Evolutionary conservation across 2,797 vertebrate genomes (phyloP).

Genomic region (Mormyrops attenuatus): DNA sequence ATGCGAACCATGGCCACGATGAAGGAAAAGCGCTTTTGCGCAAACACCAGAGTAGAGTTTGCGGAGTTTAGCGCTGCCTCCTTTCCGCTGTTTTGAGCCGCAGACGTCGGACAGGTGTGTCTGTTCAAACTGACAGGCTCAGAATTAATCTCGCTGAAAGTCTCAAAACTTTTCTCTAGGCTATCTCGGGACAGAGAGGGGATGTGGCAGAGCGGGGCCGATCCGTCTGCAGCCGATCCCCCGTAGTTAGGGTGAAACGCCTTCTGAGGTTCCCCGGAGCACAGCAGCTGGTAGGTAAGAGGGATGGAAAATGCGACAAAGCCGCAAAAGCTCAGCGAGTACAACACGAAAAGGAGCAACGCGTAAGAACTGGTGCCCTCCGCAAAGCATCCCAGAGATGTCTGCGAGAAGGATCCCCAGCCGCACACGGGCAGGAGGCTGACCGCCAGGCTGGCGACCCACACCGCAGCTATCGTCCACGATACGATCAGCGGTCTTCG

Average conservation of each 20-base stretch:
- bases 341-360: slow-evolving; percentile 70
- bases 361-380: slow-evolving; percentile 69
- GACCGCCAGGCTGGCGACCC: slow-evolving; percentile 74
- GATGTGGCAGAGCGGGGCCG: slow-evolving; percentile 54
- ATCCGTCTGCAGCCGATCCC: slow-evolving; percentile 51
- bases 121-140: slow-evolving; percentile 46
- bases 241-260: slow-evolving; percentile 54
- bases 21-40: slow-evolving; percentile 91
- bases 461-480: slow-evolving; percentile 66
- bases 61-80: slow-evolving; percentile 35
- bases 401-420: slow-evolving; percentile 77
- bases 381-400: slow-evolving; percentile 78
- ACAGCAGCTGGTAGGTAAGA: slow-evolving; percentile 78
- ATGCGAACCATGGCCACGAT: slow-evolving; percentile 80
- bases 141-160: slow-evolving; percentile 52
- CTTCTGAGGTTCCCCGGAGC: slow-evolving; percentile 73
- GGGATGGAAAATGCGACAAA: slow-evolving; percentile 71
- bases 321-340: slow-evolving; percentile 71
- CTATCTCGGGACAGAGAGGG: slow-evolving; percentile 63
- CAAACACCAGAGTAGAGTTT: slow-evolving; percentile 64
- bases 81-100: slow-evolving; percentile 35
- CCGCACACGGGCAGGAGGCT: slow-evolving; percentile 79
- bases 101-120: slow-evolving; percentile 38
- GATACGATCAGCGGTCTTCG: slow-evolving; percentile 52
- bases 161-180: slow-evolving; percentile 55